Conservation (phyloP, 2,113 vertebrate species). For the Seriola quinqueradiata region DNA sequence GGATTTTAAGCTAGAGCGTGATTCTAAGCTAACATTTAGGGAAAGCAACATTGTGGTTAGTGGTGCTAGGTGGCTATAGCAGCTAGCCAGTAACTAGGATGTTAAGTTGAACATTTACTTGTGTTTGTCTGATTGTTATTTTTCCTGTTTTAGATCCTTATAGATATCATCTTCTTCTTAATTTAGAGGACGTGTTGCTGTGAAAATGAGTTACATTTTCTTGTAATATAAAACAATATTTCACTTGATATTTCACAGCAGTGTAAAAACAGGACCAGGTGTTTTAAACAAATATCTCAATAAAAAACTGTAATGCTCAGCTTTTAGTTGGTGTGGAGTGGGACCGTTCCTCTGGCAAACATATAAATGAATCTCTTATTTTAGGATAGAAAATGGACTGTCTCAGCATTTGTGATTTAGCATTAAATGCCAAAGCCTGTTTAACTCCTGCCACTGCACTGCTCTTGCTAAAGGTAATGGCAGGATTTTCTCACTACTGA, state of each 20-base stretch:
- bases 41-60: background rate
- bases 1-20: background rate
- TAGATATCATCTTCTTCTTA: no score
- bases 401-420: slow-evolving; percentile 13
- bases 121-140: background rate
- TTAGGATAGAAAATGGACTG: slow-evolving; percentile 3
- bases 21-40: background rate
- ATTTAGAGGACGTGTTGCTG: background rate
- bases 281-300: slow-evolving; percentile 46
- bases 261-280: slow-evolving; percentile 26
- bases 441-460: background rate
- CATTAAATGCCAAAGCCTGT: slow-evolving; percentile 17
- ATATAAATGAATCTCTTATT: slow-evolving; percentile 13
- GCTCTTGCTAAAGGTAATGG: slow-evolving; percentile 6
- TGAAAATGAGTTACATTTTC: background rate
- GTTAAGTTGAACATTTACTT: background rate
- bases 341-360: slow-evolving; percentile 14
- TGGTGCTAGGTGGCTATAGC: background rate
- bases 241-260: slow-evolving; percentile 34
- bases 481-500: background rate
- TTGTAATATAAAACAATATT: slow-evolving; percentile 29
- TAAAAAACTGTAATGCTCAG: slow-evolving; percentile 30
- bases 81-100: background rate
- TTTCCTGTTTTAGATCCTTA: background rate
- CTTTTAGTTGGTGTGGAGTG: slow-evolving; percentile 34